Evolutionary conservation across 2,113 vertebrate species (phyloP), one percentile per base, ranked within the genome.

Genomic region (Mastomys coucha): DNA sequence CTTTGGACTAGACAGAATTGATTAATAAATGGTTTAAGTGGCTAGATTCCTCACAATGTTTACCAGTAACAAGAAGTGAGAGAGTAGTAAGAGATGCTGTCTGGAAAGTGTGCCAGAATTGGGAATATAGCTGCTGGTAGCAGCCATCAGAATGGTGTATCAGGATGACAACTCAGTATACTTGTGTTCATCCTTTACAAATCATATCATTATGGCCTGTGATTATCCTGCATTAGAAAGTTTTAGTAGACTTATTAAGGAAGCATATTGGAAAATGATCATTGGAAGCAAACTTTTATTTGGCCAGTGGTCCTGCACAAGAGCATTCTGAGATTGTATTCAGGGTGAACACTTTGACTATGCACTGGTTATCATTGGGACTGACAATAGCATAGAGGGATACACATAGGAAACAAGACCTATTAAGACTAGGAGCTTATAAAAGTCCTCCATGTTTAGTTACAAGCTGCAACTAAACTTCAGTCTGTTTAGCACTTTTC

Each of bases 231-330:
- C 89, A 76, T 82, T 76, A 81, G 22, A 82, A 67, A 86, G 20
- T 6, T 53, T 65, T 19, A 93, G 26, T 31, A 70, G 4, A 77
- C 31, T 45, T 94, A 76, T 85, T 2, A 10, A 53, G 36, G 12
- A 49, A 96, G 86, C 11, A 75, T 9, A 33, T 2, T 93, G 58
- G 14, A 67, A 36, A 80, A 58, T 93, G 89, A 86, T 2, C 90
- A 81, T 70, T 91, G 14, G 31, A 69, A 91, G 3, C 1, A 65
- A 76, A 0, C 11, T 63, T 91, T 6, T 84, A 26, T 65, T 85
- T 92, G 24, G 22, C 12, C 17, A 26, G 9, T 93, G 22, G 5
- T 89, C 75, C 58, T 85, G 10, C 1, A 1, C 60, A 70, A 78
- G 9, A 91, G 33, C 81, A 39, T 1, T 58, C 60, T 77, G 4